These are phyloP conservation scores for Amphiprion clarkii DNA, from an alignment of 2,797 vertebrate species.

Conservation along the genomic window DNA sequence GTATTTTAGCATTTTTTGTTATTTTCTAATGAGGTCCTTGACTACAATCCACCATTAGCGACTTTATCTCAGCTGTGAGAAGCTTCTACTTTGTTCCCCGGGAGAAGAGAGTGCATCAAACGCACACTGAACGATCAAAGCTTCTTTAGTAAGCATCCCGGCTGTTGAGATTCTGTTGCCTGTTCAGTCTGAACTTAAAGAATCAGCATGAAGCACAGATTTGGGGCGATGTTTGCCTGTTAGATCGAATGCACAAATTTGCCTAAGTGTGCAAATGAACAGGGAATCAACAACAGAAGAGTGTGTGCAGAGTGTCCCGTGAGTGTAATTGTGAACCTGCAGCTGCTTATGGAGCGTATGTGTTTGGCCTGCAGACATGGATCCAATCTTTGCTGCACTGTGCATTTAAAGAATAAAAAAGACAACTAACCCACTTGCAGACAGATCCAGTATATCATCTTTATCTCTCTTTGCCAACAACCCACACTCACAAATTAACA, in stretches of 20 bases:
- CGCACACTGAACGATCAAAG: background rate
- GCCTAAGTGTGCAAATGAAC: background rate
- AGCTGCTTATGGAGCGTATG: background rate
- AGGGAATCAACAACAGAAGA: background rate
- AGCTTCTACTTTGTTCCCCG: too few species aligned
- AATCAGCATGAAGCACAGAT: background rate
- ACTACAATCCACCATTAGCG: too few species aligned
- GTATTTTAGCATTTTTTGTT: too few species aligned
- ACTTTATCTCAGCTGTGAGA: too few species aligned
- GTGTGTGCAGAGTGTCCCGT: background rate
- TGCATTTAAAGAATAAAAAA: conserved; percentile 19
- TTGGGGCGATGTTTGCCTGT: background rate
- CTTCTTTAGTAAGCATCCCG: background rate
- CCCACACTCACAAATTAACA: conserved; percentile 58
- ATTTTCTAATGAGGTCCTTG: too few species aligned
- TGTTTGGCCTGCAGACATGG: background rate
- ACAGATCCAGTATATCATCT: conserved; percentile 58
- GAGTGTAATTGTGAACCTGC: background rate
- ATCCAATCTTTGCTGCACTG: conserved; percentile 5
- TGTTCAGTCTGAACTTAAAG: background rate
- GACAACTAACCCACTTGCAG: conserved; percentile 18
- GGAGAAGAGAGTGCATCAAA: background rate
- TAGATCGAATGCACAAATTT: background rate
- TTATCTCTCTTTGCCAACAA: conserved; percentile 54
- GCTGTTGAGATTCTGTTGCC: background rate